A percentile compares a stretch with the other conserved stretches of the same genome.
Conservation (phyloP, 2,888 invertebrate species). For the Mesoligia furuncula region DNA sequence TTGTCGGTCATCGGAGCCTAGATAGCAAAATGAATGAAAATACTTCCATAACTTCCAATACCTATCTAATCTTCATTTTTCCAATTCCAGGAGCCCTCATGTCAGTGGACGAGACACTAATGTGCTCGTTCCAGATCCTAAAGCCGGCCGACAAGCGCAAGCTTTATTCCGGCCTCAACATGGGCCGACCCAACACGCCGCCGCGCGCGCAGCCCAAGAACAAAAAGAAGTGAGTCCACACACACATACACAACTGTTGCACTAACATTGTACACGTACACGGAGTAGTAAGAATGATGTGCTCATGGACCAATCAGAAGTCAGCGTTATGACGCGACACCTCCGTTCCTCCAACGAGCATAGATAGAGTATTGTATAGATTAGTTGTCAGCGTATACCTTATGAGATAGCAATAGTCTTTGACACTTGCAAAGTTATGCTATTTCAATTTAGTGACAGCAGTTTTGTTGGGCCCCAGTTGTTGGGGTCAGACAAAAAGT, state of each 20-base stretch:
- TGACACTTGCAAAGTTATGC: background rate
- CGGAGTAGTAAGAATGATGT: constrained; percentile 35
- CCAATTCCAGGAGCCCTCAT: constrained; percentile 95
- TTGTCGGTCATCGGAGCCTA: background rate
- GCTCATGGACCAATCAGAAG: constrained; percentile 7
- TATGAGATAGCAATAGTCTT: background rate
- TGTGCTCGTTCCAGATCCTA: constrained; percentile 99
- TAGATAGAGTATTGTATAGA: background rate
- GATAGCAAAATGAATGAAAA: background rate
- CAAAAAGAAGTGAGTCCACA: constrained; percentile 96
- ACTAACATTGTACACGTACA: constrained; percentile 51
- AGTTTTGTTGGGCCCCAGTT: background rate
- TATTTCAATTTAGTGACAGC: background rate
- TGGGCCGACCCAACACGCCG: constrained; percentile 99
- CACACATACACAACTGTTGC: constrained; percentile 45
- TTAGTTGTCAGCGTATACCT: background rate
- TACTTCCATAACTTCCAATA: background rate
- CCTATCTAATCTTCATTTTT: background rate
- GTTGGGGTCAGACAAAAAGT: background rate
- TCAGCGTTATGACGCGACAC: constrained; percentile 16
- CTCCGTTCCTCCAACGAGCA: background rate
- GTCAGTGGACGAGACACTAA: constrained; percentile 99
- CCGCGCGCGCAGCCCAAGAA: constrained; percentile 98
- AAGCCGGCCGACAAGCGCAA: constrained; percentile 99
- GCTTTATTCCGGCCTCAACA: constrained; percentile 97